These are phyloP conservation scores for Noctua comes DNA, from an alignment of 2,888 invertebrate species.

Conservation along the genomic window DNA sequence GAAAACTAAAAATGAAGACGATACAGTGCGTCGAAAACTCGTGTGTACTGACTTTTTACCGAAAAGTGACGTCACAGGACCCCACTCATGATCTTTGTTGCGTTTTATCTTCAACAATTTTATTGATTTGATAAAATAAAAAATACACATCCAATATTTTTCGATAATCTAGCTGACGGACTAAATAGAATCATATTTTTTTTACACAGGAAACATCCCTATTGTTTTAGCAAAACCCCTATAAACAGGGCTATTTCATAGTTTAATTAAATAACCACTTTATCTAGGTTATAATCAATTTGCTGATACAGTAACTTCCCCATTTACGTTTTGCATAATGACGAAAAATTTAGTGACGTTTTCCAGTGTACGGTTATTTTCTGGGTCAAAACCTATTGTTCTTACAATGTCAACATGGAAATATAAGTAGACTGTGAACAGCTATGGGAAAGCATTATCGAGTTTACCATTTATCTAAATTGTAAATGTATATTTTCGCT, in stretches of 20 bases:
- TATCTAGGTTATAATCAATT: not conserved
- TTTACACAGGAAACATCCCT: too few relatives aligned
- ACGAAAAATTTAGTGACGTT: conserved; percentile 3
- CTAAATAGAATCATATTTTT: too few relatives aligned
- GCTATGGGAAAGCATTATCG: conserved; percentile 28
- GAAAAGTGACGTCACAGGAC: too few relatives aligned
- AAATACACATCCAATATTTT: too few relatives aligned
- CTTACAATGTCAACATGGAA: conserved; percentile 37
- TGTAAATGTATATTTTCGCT: not conserved
- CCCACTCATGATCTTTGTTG: too few relatives aligned
- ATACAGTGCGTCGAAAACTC: too few relatives aligned
- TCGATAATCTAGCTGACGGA: too few relatives aligned
- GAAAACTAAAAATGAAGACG: too few relatives aligned
- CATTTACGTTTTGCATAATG: not conserved
- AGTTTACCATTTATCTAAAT: conserved; percentile 3
- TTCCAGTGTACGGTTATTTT: conserved; percentile 8
- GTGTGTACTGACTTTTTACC: too few relatives aligned
- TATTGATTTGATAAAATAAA: too few relatives aligned
- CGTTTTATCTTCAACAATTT: too few relatives aligned
- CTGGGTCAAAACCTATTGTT: conserved; percentile 40
- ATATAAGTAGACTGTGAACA: conserved; percentile 18
- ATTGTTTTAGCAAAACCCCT: not conserved
- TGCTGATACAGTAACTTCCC: not conserved
- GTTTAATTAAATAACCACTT: not conserved
- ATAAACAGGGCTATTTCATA: not conserved